phyloP scores from a whole-genome alignment of 1,140 invertebrate genomes.

The Aphis gossypii region DNA sequence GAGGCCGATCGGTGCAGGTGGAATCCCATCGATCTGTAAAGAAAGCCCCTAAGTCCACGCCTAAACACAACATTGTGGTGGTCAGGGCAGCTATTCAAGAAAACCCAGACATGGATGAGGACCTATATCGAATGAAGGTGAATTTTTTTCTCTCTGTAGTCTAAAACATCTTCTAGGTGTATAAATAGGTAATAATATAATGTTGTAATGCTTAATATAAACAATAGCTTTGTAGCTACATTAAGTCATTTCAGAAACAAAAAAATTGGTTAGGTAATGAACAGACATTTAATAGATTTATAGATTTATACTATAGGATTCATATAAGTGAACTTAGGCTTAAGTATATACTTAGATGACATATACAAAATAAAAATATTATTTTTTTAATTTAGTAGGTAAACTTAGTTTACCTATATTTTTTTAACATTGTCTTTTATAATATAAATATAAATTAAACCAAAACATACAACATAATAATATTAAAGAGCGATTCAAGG shows the following conservation, averaged over 20 bases:
- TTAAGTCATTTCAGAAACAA: not conserved
- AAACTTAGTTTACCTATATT: not conserved
- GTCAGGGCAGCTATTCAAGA: conserved; percentile 47
- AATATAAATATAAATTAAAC: not conserved
- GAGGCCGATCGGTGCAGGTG: not conserved
- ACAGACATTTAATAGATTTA: not conserved
- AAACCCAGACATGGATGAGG: conserved; percentile 26
- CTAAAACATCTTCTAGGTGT: not conserved
- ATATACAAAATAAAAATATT: not conserved
- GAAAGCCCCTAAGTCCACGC: not conserved
- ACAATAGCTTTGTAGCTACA: not conserved
- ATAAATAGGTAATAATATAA: not conserved
- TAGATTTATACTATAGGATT: not conserved
- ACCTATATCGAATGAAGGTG: conserved; percentile 21
- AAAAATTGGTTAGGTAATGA: not conserved
- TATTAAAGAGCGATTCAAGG: not conserved
- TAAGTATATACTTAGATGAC: not conserved
- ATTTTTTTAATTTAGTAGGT: not conserved
- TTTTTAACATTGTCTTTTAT: not conserved
- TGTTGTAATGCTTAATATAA: not conserved
- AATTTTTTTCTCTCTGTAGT: not conserved
- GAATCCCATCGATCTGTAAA: not conserved
- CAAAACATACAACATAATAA: not conserved
- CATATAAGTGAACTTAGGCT: not conserved
- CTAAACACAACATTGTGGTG: conserved; percentile 56